Conservation (phyloP, 2,113 vertebrate genomes). For the Ginglymostoma cirratum region DNA sequence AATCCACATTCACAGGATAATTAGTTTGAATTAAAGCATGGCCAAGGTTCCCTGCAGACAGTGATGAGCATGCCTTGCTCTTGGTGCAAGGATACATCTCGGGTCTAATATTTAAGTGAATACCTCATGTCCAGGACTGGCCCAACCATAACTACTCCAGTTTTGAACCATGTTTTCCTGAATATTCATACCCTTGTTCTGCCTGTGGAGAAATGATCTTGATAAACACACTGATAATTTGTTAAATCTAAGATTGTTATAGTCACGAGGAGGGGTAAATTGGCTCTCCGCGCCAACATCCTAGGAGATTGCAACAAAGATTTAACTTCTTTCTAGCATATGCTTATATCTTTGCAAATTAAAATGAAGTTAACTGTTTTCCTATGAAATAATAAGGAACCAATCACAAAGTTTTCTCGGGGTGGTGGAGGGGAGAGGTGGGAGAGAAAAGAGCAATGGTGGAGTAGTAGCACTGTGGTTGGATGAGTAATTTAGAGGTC, state of each 20-base stretch:
- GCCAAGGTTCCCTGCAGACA: background rate
- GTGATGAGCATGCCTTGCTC: background rate
- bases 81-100: background rate
- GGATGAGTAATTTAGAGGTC: too few relatives aligned
- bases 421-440: too few relatives aligned
- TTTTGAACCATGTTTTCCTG: background rate
- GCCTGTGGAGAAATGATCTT: background rate
- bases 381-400: too few relatives aligned
- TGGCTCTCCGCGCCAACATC: too few relatives aligned
- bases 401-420: too few relatives aligned
- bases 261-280: too few relatives aligned
- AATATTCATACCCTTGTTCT: background rate
- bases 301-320: too few relatives aligned
- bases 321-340: too few relatives aligned
- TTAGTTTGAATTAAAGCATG: background rate
- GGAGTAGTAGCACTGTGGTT: too few relatives aligned
- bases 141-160: background rate
- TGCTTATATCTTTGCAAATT: too few relatives aligned
- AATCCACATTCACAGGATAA: background rate
- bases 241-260: background rate
- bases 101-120: background rate
- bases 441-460: too few relatives aligned
- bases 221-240: background rate
- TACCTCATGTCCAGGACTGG: background rate
- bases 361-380: too few relatives aligned